A percentile compares a stretch with the other conserved stretches of the same genome.
phyloP scores from a whole-genome alignment of 1,140 invertebrate genomes.

The Ectropis grisescens region DNA sequence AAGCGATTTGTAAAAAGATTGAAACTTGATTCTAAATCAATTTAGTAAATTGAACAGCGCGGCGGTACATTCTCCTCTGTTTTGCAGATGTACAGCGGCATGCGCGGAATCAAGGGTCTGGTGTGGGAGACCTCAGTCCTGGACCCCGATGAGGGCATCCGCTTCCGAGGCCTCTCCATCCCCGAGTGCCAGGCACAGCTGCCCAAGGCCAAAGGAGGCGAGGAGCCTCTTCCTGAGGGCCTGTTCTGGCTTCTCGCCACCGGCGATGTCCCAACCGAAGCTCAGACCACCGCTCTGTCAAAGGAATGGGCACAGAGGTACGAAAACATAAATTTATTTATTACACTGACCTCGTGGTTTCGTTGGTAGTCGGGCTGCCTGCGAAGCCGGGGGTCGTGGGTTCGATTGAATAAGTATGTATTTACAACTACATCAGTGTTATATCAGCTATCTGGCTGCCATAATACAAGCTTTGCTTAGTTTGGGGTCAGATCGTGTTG shows the following conservation, averaged over 20 bases:
- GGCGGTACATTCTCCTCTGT: too few species aligned
- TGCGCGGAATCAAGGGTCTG: conserved; percentile 95
- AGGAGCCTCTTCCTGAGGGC: conserved; percentile 94
- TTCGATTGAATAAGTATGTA: too few species aligned
- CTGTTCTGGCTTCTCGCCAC: conserved; percentile 96
- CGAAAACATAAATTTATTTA: not conserved
- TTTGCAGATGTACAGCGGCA: conserved; percentile 93
- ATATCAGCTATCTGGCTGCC: too few species aligned
- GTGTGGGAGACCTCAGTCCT: conserved; percentile 96
- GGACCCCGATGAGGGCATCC: conserved; percentile 95
- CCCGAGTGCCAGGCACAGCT: conserved; percentile 94
- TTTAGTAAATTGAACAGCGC: too few species aligned
- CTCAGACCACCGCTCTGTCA: conserved; percentile 87
- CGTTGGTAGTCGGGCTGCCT: too few species aligned
- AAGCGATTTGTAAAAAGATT: too few species aligned
- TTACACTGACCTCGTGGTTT: too few species aligned
- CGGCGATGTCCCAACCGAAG: conserved; percentile 89
- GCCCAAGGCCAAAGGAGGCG: conserved; percentile 88
- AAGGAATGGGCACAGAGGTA: conserved; percentile 92
- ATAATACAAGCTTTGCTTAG: too few species aligned
- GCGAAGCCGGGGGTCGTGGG: too few species aligned
- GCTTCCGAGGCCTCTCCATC: conserved; percentile 95
- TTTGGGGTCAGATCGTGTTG: too few species aligned
- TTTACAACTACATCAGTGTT: too few species aligned
- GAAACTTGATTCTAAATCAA: too few species aligned